Conservation (phyloP, 92 coral and sea anemone species). For the Isaurus tuberculatus region DNA sequence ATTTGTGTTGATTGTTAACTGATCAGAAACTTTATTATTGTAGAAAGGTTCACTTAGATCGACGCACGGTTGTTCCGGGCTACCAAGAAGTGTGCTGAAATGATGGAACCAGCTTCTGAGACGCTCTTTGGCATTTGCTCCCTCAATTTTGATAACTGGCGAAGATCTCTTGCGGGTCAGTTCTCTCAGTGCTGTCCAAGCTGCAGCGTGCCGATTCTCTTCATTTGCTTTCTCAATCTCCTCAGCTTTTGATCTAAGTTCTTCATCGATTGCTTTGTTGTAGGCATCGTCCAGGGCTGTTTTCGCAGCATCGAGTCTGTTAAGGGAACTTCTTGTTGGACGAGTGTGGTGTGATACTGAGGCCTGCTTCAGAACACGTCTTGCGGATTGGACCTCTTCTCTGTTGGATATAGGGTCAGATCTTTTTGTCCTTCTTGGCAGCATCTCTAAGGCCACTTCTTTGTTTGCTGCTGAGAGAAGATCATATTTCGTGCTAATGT, state of each 20-base stretch:
- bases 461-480: constrained; percentile 31
- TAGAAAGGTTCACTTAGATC: not conserved
- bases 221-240: not conserved
- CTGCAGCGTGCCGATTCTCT: not conserved
- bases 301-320: constrained; percentile 8
- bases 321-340: not conserved
- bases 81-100: not conserved
- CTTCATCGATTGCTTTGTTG: not conserved
- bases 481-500: constrained; percentile 31
- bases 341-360: not conserved
- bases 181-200: not conserved
- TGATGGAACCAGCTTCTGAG: not conserved
- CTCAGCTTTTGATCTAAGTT: not conserved
- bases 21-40: not conserved
- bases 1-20: not conserved
- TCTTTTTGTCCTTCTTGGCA: constrained; percentile 26
- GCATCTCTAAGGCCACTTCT: constrained; percentile 32
- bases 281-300: not conserved
- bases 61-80: not conserved
- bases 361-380: not conserved
- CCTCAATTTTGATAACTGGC: not conserved
- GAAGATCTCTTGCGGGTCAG: constrained; percentile 6
- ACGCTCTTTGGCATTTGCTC: constrained; percentile 9
- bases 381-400: not conserved
- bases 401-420: constrained; percentile 8